Evolutionary conservation across 2,888 invertebrate genomes (phyloP).

Genomic region (Empis stercorea): DNA sequence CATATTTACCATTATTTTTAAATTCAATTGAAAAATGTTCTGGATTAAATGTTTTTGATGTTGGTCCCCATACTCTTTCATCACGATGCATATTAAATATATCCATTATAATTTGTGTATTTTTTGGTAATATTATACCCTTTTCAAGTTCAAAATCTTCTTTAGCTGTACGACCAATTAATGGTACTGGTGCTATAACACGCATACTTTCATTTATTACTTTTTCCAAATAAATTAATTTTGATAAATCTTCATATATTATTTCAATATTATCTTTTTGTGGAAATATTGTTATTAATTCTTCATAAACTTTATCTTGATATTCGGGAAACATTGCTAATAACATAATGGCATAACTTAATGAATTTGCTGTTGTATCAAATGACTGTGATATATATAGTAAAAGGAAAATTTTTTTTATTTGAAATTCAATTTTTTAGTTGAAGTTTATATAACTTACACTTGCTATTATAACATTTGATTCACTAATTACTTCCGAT

Average conservation of each 20-base stretch:
- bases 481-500: background rate
- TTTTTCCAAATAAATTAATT: conserved; percentile 27
- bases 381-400: conserved; percentile 20
- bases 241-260: conserved; percentile 22
- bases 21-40: background rate
- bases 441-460: background rate
- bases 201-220: conserved; percentile 31
- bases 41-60: conserved; percentile 27
- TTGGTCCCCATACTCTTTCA: conserved; percentile 27
- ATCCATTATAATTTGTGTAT: conserved; percentile 26
- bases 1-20: conserved; percentile 17
- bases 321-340: conserved; percentile 28
- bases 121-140: conserved; percentile 25
- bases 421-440: no score
- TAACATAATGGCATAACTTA: conserved; percentile 28
- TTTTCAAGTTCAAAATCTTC: conserved; percentile 20
- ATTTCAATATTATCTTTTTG: conserved; percentile 10
- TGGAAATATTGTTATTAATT: conserved; percentile 20
- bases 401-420: no score
- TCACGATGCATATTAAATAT: conserved; percentile 31
- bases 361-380: conserved; percentile 30
- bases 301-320: conserved; percentile 25
- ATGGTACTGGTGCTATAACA: conserved; percentile 29
- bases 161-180: conserved; percentile 24
- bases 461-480: background rate